Evolutionary conservation across 2,888 invertebrate genomes (phyloP).

Genomic region (Aphodius sticticus): DNA sequence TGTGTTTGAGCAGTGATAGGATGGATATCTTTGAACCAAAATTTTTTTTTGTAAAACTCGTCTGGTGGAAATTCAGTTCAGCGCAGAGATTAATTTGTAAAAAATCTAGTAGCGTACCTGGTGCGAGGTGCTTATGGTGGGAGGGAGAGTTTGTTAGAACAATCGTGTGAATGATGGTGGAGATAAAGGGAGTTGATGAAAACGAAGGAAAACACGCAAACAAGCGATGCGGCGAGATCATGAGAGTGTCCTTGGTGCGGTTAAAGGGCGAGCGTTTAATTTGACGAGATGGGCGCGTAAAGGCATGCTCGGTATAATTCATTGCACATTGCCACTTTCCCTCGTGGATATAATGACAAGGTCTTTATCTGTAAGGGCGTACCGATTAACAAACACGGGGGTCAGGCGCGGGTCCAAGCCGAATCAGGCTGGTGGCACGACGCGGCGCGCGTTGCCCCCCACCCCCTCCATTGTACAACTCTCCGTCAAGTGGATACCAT

Average conservation of each 20-base stretch:
- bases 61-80: no score
- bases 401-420: background rate
- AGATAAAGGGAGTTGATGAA: background rate
- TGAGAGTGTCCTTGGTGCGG: constrained; percentile 9
- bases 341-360: constrained; percentile 32
- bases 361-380: constrained; percentile 33
- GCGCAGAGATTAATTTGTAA: no score
- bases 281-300: constrained; percentile 15
- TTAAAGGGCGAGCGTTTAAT: constrained; percentile 15
- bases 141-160: background rate
- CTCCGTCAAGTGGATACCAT: constrained; percentile 32
- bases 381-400: constrained; percentile 31
- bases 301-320: constrained; percentile 28
- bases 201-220: constrained; percentile 14
- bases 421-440: background rate
- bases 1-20: no score
- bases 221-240: constrained; percentile 11
- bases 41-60: no score
- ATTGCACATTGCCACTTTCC: constrained; percentile 32
- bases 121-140: no score
- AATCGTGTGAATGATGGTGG: background rate
- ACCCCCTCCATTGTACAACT: constrained; percentile 18
- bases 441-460: background rate
- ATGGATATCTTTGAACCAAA: no score
- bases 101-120: no score